Evolutionary conservation across 2,888 invertebrate species (phyloP), one percentile per base, ranked within the genome.

Genomic region (Drosophila robusta): DNA sequence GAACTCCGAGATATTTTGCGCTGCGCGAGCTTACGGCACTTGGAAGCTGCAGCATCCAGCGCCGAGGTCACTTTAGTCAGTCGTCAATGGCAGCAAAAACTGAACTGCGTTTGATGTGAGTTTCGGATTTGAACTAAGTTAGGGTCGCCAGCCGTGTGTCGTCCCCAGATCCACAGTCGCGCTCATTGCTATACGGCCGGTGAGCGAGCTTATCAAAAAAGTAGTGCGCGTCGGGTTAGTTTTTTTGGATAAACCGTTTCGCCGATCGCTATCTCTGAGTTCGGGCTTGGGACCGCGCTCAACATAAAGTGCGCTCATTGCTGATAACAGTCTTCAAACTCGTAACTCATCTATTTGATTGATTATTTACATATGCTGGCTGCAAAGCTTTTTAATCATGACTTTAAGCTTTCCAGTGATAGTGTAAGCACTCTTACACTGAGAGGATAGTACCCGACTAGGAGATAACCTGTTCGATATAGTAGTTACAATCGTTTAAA

Each of bases 1-100:
- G 68, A 82, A 82, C 82, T 84, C 76, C 71, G 80, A 83, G 75
- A 64, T 70, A 62, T 82, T 75, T 65, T 65, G 62, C 70, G 66
- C 24, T 52, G 49, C 63, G 66, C 66, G 47, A 67, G 75, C 75
- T 66, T 64, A 61, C 49, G 65, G 70, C 70, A 69, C 60, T 64
- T 56, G 50, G 62, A 52, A 47, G 60, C 60, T 63, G 57, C 51
- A 64, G 56, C 71, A 70, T 64, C 71, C 54, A 52, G 38, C 50
- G 38, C 52, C 52, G 34, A 69, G 57, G 56, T 66, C 67, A 60
- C 70, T 64, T 66, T 65, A 58, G 80, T 65, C 76, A 60, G 62
- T 80, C 70, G 77, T 65, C 77, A 68, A 68, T 79, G 80, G 67
- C 69, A 68, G 75, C 85, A 60, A 66, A 79, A 68, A 61, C 70